Conservation (phyloP, 2,797 vertebrate species). For the Sebastes minor region DNA sequence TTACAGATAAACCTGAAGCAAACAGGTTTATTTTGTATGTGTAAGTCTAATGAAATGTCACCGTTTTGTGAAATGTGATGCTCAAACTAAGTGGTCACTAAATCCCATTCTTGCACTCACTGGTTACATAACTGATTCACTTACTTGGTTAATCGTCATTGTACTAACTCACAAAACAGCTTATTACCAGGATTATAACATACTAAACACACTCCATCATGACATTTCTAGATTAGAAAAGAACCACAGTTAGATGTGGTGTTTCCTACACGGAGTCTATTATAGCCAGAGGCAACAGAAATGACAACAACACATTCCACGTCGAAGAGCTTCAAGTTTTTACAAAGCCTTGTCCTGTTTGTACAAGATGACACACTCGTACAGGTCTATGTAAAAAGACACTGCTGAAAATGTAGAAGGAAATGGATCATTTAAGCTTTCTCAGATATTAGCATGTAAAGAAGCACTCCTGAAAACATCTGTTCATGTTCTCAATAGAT, state of each 20-base stretch:
- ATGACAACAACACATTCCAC: constrained; percentile 64
- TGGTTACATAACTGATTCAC: background rate
- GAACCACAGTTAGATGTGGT: background rate
- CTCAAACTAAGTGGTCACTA: background rate
- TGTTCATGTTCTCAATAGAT: background rate
- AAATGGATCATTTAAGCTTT: fast-evolving
- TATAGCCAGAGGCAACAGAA: constrained; percentile 58
- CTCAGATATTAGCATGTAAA: background rate
- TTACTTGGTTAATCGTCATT: background rate
- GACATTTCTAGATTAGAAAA: background rate
- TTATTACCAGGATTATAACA: background rate
- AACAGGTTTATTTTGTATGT: background rate
- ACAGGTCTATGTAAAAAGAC: background rate
- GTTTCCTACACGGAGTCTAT: background rate
- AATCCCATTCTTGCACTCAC: background rate
- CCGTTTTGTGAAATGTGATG: background rate
- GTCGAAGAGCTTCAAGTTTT: constrained; percentile 53
- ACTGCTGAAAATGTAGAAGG: background rate
- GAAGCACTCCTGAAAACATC: background rate
- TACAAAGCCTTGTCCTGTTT: constrained; percentile 49
- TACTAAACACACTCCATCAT: background rate
- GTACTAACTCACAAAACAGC: background rate
- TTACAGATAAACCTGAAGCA: constrained; percentile 13
- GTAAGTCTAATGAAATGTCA: background rate
- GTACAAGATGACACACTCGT: background rate